phyloP scores from a whole-genome alignment of 2,797 vertebrate genomes.

The Gymnoscopelus braueri region DNA sequence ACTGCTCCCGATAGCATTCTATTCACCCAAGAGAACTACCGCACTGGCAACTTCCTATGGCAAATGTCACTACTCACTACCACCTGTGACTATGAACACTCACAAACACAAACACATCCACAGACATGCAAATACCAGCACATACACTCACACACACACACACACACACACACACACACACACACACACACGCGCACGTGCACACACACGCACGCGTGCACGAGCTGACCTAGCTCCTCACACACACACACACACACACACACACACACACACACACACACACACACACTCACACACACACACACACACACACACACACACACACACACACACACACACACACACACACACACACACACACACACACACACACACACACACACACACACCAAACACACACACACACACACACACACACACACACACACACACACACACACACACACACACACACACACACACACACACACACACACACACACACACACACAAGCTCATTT shows the following conservation, averaged over 20 bases:
- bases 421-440: not conserved
- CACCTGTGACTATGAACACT: too few species aligned
- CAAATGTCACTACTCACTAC: too few species aligned
- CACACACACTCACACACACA: constrained; percentile 13
- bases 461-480: not conserved
- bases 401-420: constrained; percentile 6
- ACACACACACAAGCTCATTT: constrained; percentile 20
- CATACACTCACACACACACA: constrained; percentile 14
- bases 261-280: not conserved
- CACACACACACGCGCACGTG: too few species aligned
- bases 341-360: not conserved
- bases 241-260: not conserved
- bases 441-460: not conserved
- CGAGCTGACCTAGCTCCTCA: too few species aligned
- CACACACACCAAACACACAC: not conserved
- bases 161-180: not conserved
- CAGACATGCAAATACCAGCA: constrained; percentile 1
- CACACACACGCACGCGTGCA: too few species aligned
- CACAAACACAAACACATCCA: not conserved
- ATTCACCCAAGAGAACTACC: constrained; percentile 26
- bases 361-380: not conserved
- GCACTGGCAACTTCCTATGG: not conserved
- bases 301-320: not conserved
- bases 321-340: not conserved
- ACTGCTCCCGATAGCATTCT: not conserved